Conservation (phyloP, 2,888 invertebrate genomes). For the Drosophila meridiana region DNA sequence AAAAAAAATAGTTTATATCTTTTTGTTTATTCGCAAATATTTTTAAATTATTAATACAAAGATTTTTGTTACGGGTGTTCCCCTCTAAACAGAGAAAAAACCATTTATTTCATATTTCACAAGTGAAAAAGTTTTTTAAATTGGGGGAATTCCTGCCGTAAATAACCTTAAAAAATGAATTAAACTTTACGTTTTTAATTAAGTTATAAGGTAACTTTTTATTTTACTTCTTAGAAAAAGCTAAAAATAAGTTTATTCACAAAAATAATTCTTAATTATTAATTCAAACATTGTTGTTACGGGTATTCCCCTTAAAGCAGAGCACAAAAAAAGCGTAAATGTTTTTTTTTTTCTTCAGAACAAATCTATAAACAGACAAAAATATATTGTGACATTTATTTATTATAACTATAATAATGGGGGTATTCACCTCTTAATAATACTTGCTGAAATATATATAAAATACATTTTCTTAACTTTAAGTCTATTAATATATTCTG, state of each 20-base stretch:
- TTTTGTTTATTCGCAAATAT: not conserved
- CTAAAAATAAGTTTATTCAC: not conserved
- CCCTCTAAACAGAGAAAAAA: too few relatives aligned
- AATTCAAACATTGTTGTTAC: not conserved
- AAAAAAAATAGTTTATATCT: too few relatives aligned
- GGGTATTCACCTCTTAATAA: not conserved
- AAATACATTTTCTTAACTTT: not conserved
- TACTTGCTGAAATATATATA: not conserved
- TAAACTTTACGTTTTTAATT: not conserved
- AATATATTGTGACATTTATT: not conserved
- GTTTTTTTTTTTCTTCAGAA: not conserved
- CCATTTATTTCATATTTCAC: too few relatives aligned
- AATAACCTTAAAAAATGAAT: not conserved
- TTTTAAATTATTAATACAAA: too few relatives aligned
- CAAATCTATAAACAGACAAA: not conserved
- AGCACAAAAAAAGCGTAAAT: not conserved
- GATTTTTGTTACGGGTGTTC: not conserved
- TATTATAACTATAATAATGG: not conserved
- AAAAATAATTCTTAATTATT: not conserved
- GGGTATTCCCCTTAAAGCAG: slow-evolving; percentile 13
- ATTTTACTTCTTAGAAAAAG: not conserved
- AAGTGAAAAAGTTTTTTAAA: too few relatives aligned
- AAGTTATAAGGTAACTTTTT: not conserved
- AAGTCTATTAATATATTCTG: not conserved
- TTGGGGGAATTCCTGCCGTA: too few relatives aligned